Conservation (phyloP, 2,797 vertebrate genomes). For the Emydoidea blandingii region DNA sequence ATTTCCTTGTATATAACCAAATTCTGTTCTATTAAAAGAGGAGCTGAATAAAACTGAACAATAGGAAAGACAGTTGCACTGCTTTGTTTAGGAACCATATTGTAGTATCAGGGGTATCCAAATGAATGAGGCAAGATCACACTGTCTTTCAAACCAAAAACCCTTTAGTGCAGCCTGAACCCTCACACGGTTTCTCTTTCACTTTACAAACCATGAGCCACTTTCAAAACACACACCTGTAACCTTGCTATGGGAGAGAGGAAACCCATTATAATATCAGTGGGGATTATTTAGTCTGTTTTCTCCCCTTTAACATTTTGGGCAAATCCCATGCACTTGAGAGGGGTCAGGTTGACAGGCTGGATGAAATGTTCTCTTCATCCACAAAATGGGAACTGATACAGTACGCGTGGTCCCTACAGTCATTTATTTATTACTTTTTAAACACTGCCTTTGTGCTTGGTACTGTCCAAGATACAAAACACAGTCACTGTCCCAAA, state of each 20-base stretch:
- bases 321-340: not conserved
- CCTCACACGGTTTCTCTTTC: not conserved
- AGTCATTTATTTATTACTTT: not conserved
- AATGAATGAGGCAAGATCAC: not conserved
- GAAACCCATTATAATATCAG: not conserved
- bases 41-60: not conserved
- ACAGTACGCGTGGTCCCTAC: not conserved
- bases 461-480: not conserved
- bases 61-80: not conserved
- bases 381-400: not conserved
- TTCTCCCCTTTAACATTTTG: not conserved
- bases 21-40: not conserved
- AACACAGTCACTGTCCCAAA: not conserved
- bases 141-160: not conserved
- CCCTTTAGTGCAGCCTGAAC: not conserved
- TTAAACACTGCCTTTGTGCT: not conserved
- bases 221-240: not conserved
- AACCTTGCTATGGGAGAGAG: not conserved
- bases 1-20: not conserved
- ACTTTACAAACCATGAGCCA: not conserved
- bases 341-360: not conserved
- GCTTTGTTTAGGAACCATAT: not conserved
- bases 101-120: not conserved
- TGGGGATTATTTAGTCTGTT: not conserved
- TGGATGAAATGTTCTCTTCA: not conserved